These are phyloP conservation scores for Thera obeliscata DNA, from an alignment of 2,888 invertebrate genomes.

Conservation along the genomic window DNA sequence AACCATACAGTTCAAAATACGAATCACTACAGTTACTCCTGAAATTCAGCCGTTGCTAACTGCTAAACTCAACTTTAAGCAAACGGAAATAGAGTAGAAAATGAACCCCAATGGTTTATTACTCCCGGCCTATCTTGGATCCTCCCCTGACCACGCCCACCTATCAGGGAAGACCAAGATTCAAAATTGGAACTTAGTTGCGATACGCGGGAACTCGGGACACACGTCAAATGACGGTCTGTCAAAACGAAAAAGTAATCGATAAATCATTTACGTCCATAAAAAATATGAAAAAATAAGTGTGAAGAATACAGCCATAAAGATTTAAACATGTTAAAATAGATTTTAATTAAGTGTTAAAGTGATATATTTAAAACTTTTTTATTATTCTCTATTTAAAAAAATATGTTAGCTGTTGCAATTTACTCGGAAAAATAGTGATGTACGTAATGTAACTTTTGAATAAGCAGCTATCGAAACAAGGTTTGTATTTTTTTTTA, in stretches of 20 bases:
- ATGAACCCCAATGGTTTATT: neutral
- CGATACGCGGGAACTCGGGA: constrained; percentile 29
- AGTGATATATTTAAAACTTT: too few relatives aligned
- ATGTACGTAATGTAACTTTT: too few relatives aligned
- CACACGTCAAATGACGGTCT: constrained; percentile 24
- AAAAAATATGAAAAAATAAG: neutral
- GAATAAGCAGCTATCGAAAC: too few relatives aligned
- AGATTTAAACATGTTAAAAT: neutral
- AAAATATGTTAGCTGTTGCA: too few relatives aligned
- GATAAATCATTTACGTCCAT: constrained; percentile 1
- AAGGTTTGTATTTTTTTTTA: too few relatives aligned
- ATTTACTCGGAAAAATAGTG: too few relatives aligned
- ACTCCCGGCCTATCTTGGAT: neutral
- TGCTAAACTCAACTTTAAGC: neutral
- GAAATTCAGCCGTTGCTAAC: neutral
- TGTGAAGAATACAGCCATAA: neutral
- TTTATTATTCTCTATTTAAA: too few relatives aligned
- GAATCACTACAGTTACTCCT: neutral
- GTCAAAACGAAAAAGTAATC: neutral
- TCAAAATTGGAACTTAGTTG: constrained; percentile 18
- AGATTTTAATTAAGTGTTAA: too few relatives aligned
- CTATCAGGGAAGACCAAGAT: neutral
- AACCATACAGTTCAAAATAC: neutral
- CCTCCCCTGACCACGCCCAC: constrained; percentile 21
- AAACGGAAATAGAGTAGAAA: neutral